Evolutionary conservation across 2,113 vertebrate species (phyloP), one percentile per base, ranked within the genome.

Genomic region (Paramormyrops kingsleyae): DNA sequence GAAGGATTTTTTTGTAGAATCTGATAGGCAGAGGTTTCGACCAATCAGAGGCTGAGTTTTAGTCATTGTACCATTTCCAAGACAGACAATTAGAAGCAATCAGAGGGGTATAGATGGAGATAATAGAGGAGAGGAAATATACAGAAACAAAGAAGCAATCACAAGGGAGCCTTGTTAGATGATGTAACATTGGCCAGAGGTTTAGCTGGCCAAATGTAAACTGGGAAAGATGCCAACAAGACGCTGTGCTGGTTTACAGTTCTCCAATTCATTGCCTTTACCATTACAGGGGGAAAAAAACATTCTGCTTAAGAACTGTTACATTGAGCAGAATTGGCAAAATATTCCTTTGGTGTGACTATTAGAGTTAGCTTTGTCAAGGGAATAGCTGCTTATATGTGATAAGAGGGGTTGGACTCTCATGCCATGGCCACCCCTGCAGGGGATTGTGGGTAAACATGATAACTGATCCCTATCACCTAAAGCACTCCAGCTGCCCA

Each of bases 381-480:
- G 17, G 39, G 24, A 27, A 85, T 85, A 21, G 9, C 46, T 85
- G 83, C 42, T 85, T 27, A 27, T 85, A 49, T 46, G 83, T 85
- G 83, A 46, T 84, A n/a, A 42, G 83, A 84, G 39, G 6, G 5
- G 83, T 21, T 49, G 21, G 9, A 49, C 7, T 46, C 24, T 85
- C 42, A 49, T 24, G 19, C 19, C 10, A 85, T 27, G 21, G 83
- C 17, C 21, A 84, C 8, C 44, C 35, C 42, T 46, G 19, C 83
- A 85, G 42, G 83, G 83, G 83, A n/a, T 47, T 85, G 21, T 49
- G 83, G 83, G 83, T 85, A 85, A 85, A 85, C 35, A 46, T 49
- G 21, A 49, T 44, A 85, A 49, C 44, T 85, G 42, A 49, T 85
- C 5, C 17, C 42, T 83, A 21, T 83, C 83, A 85, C 42, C 83